Conservation (phyloP, 2,797 vertebrate genomes). For the Mormyrops boulengeri region DNA sequence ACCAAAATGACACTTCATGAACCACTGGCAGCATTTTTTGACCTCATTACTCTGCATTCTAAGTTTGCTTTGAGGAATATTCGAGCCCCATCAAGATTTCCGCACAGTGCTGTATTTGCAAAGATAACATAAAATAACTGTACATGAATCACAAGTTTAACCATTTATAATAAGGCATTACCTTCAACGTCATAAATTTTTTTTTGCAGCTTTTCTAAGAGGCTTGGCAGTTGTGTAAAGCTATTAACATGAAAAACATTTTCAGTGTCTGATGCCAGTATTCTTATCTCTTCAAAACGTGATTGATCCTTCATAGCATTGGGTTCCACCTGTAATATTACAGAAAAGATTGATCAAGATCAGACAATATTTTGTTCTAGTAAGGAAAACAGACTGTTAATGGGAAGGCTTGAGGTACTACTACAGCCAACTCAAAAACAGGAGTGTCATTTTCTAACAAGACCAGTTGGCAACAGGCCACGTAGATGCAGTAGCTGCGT, state of each 20-base stretch:
- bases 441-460: neutral
- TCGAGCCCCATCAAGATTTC: neutral
- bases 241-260: neutral
- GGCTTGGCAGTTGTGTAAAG: neutral
- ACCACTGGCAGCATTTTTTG: no score
- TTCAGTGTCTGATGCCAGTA: neutral
- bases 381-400: neutral
- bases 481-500: neutral
- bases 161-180: neutral
- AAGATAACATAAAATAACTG: neutral
- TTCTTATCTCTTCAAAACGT: rapidly evolving
- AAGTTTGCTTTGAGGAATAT: neutral
- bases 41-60: neutral
- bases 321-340: neutral
- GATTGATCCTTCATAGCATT: neutral
- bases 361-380: neutral
- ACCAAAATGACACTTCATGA: no score
- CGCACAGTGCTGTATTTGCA: neutral
- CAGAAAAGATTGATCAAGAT: neutral
- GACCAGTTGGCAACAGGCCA: neutral
- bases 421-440: neutral
- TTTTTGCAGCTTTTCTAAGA: neutral
- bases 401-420: neutral
- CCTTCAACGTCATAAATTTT: neutral
- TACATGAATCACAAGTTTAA: neutral